Base-by-base conservation (phyloP, 2,113 vertebrate species). In the Thinocorus orbignyianus region DNA sequence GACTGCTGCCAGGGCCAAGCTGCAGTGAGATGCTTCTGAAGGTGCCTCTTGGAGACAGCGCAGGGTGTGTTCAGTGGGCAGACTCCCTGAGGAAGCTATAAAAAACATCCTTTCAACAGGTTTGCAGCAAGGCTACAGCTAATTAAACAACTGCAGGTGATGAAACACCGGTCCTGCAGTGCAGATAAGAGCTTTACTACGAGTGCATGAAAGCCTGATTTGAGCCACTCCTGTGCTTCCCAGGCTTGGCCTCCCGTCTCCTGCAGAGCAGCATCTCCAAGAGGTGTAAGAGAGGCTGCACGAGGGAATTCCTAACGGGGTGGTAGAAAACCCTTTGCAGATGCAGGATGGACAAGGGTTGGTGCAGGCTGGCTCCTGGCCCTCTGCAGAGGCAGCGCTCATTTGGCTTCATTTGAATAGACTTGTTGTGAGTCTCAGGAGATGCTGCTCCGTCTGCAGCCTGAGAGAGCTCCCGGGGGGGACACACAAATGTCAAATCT, bases 51-150 rank as follows among this genome's bases (percentile, higher is more conserved):
- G 86, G 54, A 95, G 57, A 72, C 49, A 72, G 72, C 81, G 46
- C 62, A 64, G 88, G 78, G 70, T 69, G 76, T 89, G 92, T 81
- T 81, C n/a, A 68, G 80, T 4, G 77, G 91, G 86, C 95, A 96
- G 65, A 80, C 70, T 91, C 72, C 90, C 76, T 5, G n/a, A 78
- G 66, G 90, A 89, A 86, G 79, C 84, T 90, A 90, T 73, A 91
- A 89, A 87, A 90, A 94, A 83, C 90, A 90, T 65, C 86, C 70
- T 92, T 92, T 86, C 93, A 97, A 87, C 94, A 80, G 82, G 88
- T 91, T 82, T 91, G 86, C 94, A 95, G 87, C 81, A 89, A 81
- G 58, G 84, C 86, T 96, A 31, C 94, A 96, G 92, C 90, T 96
- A 96, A 95, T 94, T 95, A 89, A 95, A 90, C 86, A 80, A 42